These are phyloP conservation scores for Dicranocentrus wangi DNA, from an alignment of 2,888 invertebrate genomes.

Conservation along the genomic window DNA sequence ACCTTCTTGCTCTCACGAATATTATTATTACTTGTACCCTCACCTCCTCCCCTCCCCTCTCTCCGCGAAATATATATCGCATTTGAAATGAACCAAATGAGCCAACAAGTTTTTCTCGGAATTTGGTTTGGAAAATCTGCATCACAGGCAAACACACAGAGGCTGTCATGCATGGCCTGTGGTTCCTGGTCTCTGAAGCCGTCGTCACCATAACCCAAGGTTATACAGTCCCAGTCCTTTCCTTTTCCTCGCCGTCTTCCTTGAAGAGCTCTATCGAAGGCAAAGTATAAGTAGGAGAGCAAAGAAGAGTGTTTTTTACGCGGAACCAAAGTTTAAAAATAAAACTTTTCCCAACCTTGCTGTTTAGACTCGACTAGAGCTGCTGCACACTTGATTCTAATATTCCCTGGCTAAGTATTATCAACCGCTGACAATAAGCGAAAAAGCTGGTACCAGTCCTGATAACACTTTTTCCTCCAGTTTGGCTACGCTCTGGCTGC, in stretches of 20 bases:
- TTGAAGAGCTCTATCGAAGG: no score
- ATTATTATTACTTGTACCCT: background rate
- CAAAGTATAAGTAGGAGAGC: no score
- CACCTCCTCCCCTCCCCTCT: background rate
- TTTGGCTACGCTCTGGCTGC: slow-evolving; percentile 3
- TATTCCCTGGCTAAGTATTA: background rate
- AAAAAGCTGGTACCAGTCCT: slow-evolving; percentile 4
- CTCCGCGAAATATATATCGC: background rate
- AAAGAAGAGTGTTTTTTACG: no score
- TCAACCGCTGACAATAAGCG: slow-evolving; percentile 2
- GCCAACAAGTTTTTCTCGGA: slow-evolving; percentile 10
- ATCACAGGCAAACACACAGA: slow-evolving; percentile 2
- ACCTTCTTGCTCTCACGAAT: background rate
- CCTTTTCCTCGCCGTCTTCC: background rate
- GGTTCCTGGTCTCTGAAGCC: background rate
- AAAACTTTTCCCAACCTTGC: background rate
- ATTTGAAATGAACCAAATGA: slow-evolving; percentile 3
- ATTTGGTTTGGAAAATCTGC: background rate
- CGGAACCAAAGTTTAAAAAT: background rate
- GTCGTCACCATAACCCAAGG: background rate
- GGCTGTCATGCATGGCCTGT: background rate
- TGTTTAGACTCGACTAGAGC: background rate
- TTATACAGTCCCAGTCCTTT: background rate
- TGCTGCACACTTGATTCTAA: background rate
- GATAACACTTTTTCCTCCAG: slow-evolving; percentile 8